Percentiles rank a stretch among this genome's conserved stretches.
Evolutionary conservation across 2,797 vertebrate species (phyloP).

Genomic region (Protosalanx chinensis): DNA sequence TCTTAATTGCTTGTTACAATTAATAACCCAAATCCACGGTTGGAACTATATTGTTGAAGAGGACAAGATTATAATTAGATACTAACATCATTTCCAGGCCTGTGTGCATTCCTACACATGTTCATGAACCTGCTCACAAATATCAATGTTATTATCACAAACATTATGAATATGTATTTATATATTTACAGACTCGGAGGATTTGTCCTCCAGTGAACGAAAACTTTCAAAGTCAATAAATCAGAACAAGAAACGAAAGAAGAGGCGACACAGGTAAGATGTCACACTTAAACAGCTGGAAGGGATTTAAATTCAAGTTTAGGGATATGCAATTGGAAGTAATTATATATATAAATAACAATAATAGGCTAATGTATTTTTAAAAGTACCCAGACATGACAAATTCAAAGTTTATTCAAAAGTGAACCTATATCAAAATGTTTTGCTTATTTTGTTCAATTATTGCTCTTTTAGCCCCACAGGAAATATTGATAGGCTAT

Average conservation of each 20-base stretch:
- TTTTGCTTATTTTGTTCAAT: too few relatives aligned
- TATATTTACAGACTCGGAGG: slow-evolving; percentile 86
- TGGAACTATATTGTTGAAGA: not conserved
- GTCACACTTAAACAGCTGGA: not conserved
- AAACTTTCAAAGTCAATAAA: slow-evolving; percentile 89
- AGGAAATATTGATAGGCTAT: too few relatives aligned
- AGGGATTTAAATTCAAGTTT: not conserved
- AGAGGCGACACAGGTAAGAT: slow-evolving; percentile 89
- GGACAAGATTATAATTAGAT: not conserved
- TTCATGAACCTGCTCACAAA: too few relatives aligned
- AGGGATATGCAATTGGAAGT: too few relatives aligned
- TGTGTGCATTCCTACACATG: not conserved
- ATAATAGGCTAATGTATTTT: too few relatives aligned
- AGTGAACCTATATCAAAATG: too few relatives aligned
- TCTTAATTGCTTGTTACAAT: not conserved
- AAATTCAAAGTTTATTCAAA: too few relatives aligned
- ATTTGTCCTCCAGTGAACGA: slow-evolving; percentile 92
- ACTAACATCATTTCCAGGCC: not conserved
- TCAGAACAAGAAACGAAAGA: slow-evolving; percentile 98
- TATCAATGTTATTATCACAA: not conserved
- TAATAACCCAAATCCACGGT: not conserved
- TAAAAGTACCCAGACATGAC: too few relatives aligned
- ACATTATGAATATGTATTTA: slow-evolving; percentile 1
- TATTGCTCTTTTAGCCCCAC: too few relatives aligned
- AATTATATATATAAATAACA: too few relatives aligned